Evolutionary conservation across 2,113 vertebrate species (phyloP), one percentile per base, ranked within the genome.

Genomic region (Tretioscincus oriximinensis): DNA sequence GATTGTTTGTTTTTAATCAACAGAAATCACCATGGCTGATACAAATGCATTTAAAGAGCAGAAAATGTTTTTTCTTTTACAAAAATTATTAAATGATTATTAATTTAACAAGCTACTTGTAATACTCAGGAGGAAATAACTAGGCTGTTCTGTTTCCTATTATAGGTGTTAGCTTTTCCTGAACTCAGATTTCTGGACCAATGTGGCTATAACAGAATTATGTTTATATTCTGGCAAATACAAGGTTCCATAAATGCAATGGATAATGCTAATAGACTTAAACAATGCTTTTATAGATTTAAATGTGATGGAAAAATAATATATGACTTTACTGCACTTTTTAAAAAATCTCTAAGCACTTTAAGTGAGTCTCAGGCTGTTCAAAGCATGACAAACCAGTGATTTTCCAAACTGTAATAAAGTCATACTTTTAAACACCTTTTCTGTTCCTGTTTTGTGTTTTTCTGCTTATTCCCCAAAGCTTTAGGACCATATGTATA

Each of bases 331-430:
- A 8, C 61, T 83, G 18, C 26, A 72, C 28, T 22, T 72, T 87
- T 73, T 41, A 24, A 82, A 49, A 84, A 76, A n/a, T n/a, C 67
- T 89, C 29, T 75, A 82, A 83, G 26, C 29, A 41, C 5, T 81
- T 80, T 67, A 21, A 60, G 26, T 35, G 29, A 81, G 2, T 2
- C 20, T 10, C 3, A 26, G 80, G 47, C 28, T 80, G 77, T 81
- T 67, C 88, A 65, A 60, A 80, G 60, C 76, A 78, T 4, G 81
- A 65, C 68, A 88, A 91, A 88, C 87, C 24, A 2, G 7, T 90
- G 92, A 91, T 86, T 83, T 88, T 85, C 70, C 77, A 87, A 82
- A 68, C 26, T 49, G 64, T 83, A 83, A 87, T 73, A 88, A 92
- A 88, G 49, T 71, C 54, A 78, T 89, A 86, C 24, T 82, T 86